Evolutionary conservation across 2,888 invertebrate genomes (phyloP), one percentile per base, ranked within the genome.

Genomic region (Lamellibrachia satsuma): DNA sequence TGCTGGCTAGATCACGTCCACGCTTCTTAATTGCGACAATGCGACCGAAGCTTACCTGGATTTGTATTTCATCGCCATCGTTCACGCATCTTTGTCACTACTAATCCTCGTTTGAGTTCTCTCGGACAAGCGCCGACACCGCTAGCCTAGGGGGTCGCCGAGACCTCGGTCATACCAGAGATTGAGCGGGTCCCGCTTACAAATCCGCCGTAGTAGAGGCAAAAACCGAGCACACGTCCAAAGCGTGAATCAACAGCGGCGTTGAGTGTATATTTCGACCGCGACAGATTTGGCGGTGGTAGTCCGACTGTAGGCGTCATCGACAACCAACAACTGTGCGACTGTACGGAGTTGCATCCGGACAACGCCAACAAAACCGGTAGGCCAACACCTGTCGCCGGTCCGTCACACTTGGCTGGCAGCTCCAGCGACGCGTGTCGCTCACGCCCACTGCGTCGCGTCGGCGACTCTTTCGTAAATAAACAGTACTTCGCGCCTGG

Each of bases 351-450:
- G 6, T 22, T 75, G 75, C 75, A 22, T 22, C 11, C 75, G 75
- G 75, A 75, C 75, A n/a, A 75, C 22, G 15, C 15, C 3, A 75
- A 75, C 75, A 75, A 75, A 75, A 75, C 75, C 75, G 22, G 75
- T 75, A 75, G 75, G 75, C 75, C 75, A 75, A 75, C 22, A n/a
- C 75, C n/a, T 57, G 57, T 57, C 57, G 75, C 6, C 75, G 22
- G 75, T 75, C 75, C 1, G 75, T 75, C 75, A 75, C 75, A 22
- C 75, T 4, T 75, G 75, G 75, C 75, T 75, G 75, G 22, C 22
- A n/a, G n/a, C 75, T 75, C 75, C 75, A 75, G 75, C 75, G 75
- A 75, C 75, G 75, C 75, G 75, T 75, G 75, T 75, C 75, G 75
- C 75, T 75, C 75, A 75, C 75, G n/a, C 75, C 75, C 75, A 75